Evolutionary conservation across 2,113 vertebrate species (phyloP).

Genomic region (Bolborhynchus lineola): DNA sequence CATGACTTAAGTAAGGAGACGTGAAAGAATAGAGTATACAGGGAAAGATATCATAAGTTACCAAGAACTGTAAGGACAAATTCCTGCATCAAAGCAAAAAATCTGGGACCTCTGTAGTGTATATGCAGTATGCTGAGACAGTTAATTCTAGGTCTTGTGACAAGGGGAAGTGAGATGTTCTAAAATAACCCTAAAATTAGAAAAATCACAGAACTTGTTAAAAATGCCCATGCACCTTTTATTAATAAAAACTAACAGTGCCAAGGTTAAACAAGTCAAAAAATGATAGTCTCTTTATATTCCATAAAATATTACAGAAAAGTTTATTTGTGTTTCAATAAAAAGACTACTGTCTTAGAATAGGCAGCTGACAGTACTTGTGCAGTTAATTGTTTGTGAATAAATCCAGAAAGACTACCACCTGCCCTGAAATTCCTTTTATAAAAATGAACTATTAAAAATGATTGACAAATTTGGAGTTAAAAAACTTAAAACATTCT

Average conservation of each 20-base stretch:
- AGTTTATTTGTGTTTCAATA: slow-evolving; percentile 84
- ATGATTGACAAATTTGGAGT: no score
- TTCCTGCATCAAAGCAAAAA: not conserved
- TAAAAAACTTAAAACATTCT: no score
- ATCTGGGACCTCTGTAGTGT: not conserved
- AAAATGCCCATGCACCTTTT: slow-evolving; percentile 85
- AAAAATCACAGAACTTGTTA: slow-evolving; percentile 77
- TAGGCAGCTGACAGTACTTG: slow-evolving; percentile 81
- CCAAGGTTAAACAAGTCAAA: slow-evolving; percentile 84
- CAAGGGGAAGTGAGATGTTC: not conserved
- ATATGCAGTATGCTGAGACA: not conserved
- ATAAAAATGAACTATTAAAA: no score
- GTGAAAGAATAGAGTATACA: not conserved
- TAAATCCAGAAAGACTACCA: no score
- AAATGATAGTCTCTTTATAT: slow-evolving; percentile 84
- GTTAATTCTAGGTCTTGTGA: not conserved
- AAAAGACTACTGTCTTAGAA: slow-evolving; percentile 80
- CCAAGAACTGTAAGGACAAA: not conserved
- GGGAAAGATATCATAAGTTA: accelerated
- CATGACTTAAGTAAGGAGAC: not conserved
- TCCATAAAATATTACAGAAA: slow-evolving; percentile 88
- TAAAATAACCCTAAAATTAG: slow-evolving; percentile 63
- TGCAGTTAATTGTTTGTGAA: no score
- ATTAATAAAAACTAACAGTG: slow-evolving; percentile 88
- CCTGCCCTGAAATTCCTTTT: no score